Conservation (phyloP, 2,113 vertebrate genomes). For the Aythya baeri region DNA sequence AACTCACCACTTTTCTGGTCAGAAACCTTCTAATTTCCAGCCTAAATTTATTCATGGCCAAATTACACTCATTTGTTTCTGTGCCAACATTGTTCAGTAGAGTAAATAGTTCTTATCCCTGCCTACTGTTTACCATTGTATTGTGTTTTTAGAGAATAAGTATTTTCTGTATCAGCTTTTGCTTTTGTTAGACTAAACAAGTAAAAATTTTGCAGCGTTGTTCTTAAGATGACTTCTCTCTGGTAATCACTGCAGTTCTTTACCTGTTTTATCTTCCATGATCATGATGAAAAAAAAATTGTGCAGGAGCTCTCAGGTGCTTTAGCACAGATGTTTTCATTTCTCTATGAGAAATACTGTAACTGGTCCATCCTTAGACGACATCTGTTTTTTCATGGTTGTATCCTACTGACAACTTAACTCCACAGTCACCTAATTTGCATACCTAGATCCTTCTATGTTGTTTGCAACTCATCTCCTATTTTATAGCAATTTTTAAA, state of each 20-base stretch:
- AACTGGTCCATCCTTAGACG: neutral
- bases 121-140: constrained; percentile 54
- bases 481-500: neutral
- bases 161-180: constrained; percentile 66
- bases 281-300: neutral
- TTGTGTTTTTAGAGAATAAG: constrained; percentile 56
- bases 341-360: neutral
- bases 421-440: neutral
- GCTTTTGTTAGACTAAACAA: constrained; percentile 58
- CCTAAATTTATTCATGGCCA: constrained; percentile 30
- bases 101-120: constrained; percentile 42
- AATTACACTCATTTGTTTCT: constrained; percentile 17
- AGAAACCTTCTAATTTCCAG: constrained; percentile 9
- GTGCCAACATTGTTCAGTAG: constrained; percentile 47
- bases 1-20: neutral
- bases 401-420: neutral
- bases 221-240: neutral
- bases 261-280: neutral
- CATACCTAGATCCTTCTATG: neutral
- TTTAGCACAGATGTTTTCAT: neutral
- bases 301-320: neutral
- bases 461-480: neutral
- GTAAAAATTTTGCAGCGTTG: neutral
- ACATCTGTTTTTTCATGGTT: neutral
- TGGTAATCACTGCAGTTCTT: neutral